phyloP scores from a whole-genome alignment of 2,888 invertebrate genomes.

The Mythimna loreyi region DNA sequence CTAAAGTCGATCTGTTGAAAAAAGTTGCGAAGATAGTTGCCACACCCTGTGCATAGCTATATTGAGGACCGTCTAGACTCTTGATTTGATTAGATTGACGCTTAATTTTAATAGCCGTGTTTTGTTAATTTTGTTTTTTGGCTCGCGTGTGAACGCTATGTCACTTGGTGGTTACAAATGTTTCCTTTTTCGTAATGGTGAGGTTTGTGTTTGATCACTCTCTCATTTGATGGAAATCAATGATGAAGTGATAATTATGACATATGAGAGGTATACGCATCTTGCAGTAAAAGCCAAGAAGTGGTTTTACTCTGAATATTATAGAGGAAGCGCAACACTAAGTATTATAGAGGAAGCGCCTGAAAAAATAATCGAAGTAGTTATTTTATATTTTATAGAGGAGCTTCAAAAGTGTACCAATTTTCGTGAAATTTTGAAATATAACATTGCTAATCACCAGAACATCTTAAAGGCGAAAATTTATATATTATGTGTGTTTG shows the following conservation, averaged over 20 bases:
- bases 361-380: conserved; percentile 7
- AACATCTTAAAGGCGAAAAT: too few relatives aligned
- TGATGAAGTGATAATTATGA: too few relatives aligned
- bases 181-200: too few relatives aligned
- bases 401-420: neutral
- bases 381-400: neutral
- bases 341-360: neutral
- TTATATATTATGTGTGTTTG: too few relatives aligned
- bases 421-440: neutral
- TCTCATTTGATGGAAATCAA: too few relatives aligned
- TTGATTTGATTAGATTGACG: conserved; percentile 52
- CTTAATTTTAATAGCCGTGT: conserved; percentile 37
- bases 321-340: neutral
- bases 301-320: neutral
- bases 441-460: neutral
- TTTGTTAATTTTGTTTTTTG: conserved; percentile 15
- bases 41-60: conserved; percentile 51
- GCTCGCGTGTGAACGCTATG: too few relatives aligned
- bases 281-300: too few relatives aligned
- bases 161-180: too few relatives aligned
- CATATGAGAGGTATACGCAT: too few relatives aligned
- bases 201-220: too few relatives aligned
- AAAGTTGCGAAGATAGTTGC: conserved; percentile 31
- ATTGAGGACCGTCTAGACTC: conserved; percentile 43
- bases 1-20: conserved; percentile 41